Evolutionary conservation across 1,140 invertebrate genomes (phyloP), one percentile per base, ranked within the genome.

Genomic region (Anastatus disparis): DNA sequence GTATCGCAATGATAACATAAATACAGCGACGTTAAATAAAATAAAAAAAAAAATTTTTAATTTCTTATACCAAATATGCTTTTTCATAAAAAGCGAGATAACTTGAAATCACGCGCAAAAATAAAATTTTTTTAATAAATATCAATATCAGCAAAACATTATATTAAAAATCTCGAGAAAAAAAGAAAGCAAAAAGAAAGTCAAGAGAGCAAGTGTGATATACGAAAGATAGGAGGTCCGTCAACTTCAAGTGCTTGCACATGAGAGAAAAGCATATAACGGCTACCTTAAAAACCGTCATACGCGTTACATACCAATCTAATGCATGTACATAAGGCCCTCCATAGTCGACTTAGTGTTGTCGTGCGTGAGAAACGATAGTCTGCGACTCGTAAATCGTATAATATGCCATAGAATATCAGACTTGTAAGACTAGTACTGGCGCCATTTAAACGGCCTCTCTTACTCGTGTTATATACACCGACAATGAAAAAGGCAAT

Each of bases 181-280:
- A 26, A 24, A 48, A 42, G 24, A 48, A 38, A 48, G 62, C 4
- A 24, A 29, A 48, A 27, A 2, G 17, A 35, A 44, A 42, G 20
- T 31, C 27, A 48, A 61, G 48, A 13, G 20, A 38, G 53, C 67
- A 42, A 77, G 76, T 53, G 66, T 71, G 75, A 76, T 75, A 75
- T 68, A 69, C 53, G 70, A 78, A 72, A 75, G 70, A n/a, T n/a
- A n/a, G 72, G 62, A 38, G 29, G 35, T 29, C 29, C 40, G 38
- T 17, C 38, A 46, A 42, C 26, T n/a, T 79, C 75, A 77, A 79
- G 78, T 78, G 76, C 53, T 77, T 78, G 77, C 77, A 79, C 52
- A 74, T 78, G 77, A 77, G 71, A 24, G n/a, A n/a, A n/a, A 74
- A 26, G 40, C 26, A 70, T n/a, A n/a, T n/a, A n/a, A n/a, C 70